Evolutionary conservation across 1,140 invertebrate genomes (phyloP).

Genomic region (Drosophila nannoptera): DNA sequence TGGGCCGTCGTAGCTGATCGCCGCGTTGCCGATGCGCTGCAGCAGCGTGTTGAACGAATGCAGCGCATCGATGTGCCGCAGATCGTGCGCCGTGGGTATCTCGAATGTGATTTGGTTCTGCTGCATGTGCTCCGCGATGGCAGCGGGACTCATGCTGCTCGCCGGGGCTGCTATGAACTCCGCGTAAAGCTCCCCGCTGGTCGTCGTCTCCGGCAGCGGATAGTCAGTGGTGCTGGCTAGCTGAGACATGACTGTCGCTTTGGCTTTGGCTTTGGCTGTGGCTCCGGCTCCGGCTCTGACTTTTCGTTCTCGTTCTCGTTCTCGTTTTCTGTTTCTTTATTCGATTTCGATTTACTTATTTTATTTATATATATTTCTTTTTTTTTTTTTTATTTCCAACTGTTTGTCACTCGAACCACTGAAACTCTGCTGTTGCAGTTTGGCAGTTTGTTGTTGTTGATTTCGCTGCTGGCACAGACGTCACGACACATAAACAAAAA

Average conservation of each 20-base stretch:
- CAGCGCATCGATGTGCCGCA: conserved; percentile 73
- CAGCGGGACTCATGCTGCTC: conserved; percentile 74
- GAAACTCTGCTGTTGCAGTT: conserved; percentile 14
- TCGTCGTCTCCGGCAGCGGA: conserved; percentile 44
- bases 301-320: too few species aligned
- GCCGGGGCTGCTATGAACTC: conserved; percentile 64
- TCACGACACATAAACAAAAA: conserved; percentile 65
- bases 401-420: conserved; percentile 5
- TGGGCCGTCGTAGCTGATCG: conserved; percentile 33
- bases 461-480: conserved; percentile 45
- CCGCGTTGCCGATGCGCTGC: conserved; percentile 65
- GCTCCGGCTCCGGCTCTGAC: too few species aligned
- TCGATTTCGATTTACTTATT: not conserved
- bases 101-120: conserved; percentile 78
- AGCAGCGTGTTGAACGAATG: conserved; percentile 71
- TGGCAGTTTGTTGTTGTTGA: conserved; percentile 8
- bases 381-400: not conserved
- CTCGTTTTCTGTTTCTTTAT: not conserved
- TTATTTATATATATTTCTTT: not conserved
- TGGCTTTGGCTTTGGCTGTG: not conserved
- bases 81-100: conserved; percentile 70
- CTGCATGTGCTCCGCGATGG: conserved; percentile 69
- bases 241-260: conserved; percentile 8
- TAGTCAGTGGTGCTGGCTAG: conserved; percentile 55
- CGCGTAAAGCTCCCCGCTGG: conserved; percentile 47